phyloP scores from a whole-genome alignment of 2,797 vertebrate genomes.

The Helicolenus hilgendorfi region DNA sequence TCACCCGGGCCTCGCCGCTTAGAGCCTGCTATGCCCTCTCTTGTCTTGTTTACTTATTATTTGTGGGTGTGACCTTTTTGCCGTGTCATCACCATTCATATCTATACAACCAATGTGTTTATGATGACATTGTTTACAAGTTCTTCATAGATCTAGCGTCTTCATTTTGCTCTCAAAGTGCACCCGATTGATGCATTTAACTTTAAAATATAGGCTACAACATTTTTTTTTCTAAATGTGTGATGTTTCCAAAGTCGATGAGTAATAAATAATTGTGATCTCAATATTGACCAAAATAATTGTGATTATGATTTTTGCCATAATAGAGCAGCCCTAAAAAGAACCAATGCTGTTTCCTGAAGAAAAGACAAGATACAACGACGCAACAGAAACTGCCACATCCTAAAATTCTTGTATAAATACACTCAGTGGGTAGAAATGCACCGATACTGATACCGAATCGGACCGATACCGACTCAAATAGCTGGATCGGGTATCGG shows the following conservation, averaged over 20 bases:
- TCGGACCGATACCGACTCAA: no score
- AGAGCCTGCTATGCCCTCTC: no score
- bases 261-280: not conserved
- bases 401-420: slow-evolving; percentile 7
- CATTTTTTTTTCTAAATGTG: not conserved
- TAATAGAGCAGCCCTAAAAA: not conserved
- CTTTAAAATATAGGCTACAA: not conserved
- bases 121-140: no score
- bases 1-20: fast-evolving
- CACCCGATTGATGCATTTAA: not conserved
- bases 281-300: not conserved
- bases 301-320: not conserved
- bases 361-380: not conserved
- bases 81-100: no score
- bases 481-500: not conserved
- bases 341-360: not conserved
- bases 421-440: not conserved
- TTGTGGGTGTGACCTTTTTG: not conserved
- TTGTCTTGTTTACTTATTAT: no score
- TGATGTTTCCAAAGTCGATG: not conserved
- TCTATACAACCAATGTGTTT: no score
- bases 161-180: not conserved
- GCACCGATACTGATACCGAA: not conserved
- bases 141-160: no score
- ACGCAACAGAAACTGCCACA: not conserved